These are phyloP conservation scores for Florisuga fusca DNA, from an alignment of 2,797 vertebrate species.

Conservation along the genomic window DNA sequence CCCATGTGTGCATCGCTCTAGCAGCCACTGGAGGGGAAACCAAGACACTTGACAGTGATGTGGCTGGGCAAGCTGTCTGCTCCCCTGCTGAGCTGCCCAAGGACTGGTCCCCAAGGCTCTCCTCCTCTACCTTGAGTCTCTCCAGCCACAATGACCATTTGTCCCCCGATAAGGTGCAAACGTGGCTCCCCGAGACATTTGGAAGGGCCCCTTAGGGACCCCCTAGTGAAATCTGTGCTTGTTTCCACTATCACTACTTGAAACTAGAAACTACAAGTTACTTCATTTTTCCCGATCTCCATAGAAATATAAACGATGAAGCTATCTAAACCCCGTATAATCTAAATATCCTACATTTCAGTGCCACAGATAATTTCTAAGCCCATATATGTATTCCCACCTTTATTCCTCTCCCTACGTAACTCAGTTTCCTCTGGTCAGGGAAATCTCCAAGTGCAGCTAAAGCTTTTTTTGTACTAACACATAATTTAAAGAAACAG, in stretches of 20 bases:
- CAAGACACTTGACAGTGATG: not conserved
- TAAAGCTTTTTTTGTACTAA: slow-evolving; percentile 13
- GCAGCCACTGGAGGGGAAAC: not conserved
- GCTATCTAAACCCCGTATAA: slow-evolving; percentile 38
- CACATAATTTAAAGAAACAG: not conserved
- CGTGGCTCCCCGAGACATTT: slow-evolving; percentile 36
- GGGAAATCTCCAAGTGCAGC: slow-evolving; percentile 44
- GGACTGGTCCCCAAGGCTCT: not conserved
- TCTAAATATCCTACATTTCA: slow-evolving; percentile 50
- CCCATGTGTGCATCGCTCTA: fast-evolving
- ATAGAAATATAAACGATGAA: slow-evolving; percentile 68
- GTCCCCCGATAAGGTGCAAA: slow-evolving; percentile 63
- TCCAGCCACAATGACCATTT: not conserved
- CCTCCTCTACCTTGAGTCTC: not conserved
- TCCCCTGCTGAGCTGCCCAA: not conserved
- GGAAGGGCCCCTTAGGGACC: not conserved
- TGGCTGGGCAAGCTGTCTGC: not conserved
- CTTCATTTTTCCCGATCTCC: slow-evolving; percentile 59
- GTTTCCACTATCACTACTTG: slow-evolving; percentile 56
- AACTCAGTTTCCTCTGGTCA: not conserved
- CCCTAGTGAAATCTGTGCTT: slow-evolving; percentile 67
- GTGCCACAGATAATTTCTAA: not conserved
- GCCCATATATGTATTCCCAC: not conserved
- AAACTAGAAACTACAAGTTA: slow-evolving; percentile 59
- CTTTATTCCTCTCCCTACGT: not conserved